Evolutionary conservation across 2,113 vertebrate genomes (phyloP), one percentile per base, ranked within the genome.

Genomic region (Pterophyllum scalare): DNA sequence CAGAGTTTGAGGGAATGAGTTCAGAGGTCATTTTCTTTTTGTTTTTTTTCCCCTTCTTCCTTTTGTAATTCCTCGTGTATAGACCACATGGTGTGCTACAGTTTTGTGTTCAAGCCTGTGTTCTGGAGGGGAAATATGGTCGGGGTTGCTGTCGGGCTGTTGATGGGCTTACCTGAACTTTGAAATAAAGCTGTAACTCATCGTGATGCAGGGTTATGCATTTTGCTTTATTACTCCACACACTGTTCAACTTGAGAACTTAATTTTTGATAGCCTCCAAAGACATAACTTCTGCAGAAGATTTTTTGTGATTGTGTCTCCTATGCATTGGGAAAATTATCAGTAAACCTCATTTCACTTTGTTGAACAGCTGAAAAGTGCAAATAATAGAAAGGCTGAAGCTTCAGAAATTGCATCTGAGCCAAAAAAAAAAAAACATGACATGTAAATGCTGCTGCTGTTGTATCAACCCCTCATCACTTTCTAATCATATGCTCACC

Each of bases 171-270:
- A 83, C 38, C 80, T 52, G 19, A 65, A 78, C 40, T 89, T 87
- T 90, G 88, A 91, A 94, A 93, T 94, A 94, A 94, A 94, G 87
- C 80, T 91, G 88, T 91, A 86, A 78, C 79, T 85, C 83, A 82
- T 65, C 14, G 9, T 40, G 38, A 88, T 24, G 3, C 20, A 57
- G 4, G 26, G 43, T 24, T 78, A 6, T 22, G 43, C 65, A 33
- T 62, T 57, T 87, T 38, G 1, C 59, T 80, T 52, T 49, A 20
- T 17, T 11, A 17, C 10, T 40, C 35, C 5, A 4, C 15, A 11
- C 19, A n/a, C 4, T 35, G 5, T 12, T 20, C 24, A 6, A 14
- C 57, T 9, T 6, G 28, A 70, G 64, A 46, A 46, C 17, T 52
- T 28, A 9, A 13, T 49, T 70, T 52, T 28, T 52, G 49, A 52